A percentile compares a stretch with the other conserved stretches of the same genome.
phyloP scores from a whole-genome alignment of 2,797 vertebrate genomes.

The Carapus acus region DNA sequence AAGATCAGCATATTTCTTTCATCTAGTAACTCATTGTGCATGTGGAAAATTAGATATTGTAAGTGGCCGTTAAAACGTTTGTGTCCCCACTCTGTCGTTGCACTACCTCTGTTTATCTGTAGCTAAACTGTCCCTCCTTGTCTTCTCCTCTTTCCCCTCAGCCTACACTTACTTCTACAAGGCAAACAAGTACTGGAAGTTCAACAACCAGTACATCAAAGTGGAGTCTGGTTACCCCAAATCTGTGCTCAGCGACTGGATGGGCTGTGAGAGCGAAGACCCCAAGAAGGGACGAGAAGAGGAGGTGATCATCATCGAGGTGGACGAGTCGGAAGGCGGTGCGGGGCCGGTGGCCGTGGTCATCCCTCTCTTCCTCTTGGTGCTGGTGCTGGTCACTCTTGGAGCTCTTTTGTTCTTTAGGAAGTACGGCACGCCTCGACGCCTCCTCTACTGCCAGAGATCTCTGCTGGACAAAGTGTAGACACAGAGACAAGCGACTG shows the following conservation, averaged over 20 bases:
- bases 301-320: conserved; percentile 82
- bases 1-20: no score
- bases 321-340: conserved; percentile 66
- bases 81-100: no score
- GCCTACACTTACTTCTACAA: conserved; percentile 93
- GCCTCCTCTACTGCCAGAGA: conserved; percentile 86
- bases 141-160: conserved; percentile 44
- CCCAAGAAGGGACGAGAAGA: conserved; percentile 70
- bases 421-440: conserved; percentile 84
- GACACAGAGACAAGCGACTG: conserved; percentile 25
- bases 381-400: conserved; percentile 78
- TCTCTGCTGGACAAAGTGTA: conserved; percentile 82
- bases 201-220: conserved; percentile 89
- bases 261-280: conserved; percentile 81
- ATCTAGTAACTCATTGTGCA: no score
- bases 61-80: no score
- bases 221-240: conserved; percentile 88
- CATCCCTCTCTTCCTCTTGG: conserved; percentile 79
- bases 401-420: conserved; percentile 83
- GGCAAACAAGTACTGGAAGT: conserved; percentile 90
- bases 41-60: no score
- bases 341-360: conserved; percentile 73
- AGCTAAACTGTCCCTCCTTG: background rate
- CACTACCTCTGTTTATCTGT: no score
- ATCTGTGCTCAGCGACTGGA: conserved; percentile 83